Conservation (phyloP, 2,113 vertebrate species). For the Tupaia chinensis region DNA sequence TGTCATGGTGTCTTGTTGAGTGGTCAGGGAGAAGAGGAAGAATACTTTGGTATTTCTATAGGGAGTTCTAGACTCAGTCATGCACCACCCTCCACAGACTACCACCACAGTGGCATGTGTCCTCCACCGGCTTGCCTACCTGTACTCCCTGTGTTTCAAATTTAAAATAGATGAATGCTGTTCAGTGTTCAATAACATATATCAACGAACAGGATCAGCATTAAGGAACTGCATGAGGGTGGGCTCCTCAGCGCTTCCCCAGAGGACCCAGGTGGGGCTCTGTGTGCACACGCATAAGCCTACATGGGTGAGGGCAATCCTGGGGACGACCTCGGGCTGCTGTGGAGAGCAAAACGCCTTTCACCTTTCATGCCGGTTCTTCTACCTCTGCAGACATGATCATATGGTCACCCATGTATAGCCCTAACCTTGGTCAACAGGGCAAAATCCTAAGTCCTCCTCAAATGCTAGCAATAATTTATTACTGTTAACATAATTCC, state of each 20-base stretch:
- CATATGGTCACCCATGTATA: background rate
- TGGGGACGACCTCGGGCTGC: background rate
- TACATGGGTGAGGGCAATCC: accelerated
- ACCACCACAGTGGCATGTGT: background rate
- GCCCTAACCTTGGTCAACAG: background rate
- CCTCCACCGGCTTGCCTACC: background rate
- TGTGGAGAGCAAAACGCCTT: background rate
- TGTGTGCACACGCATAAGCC: too few relatives aligned
- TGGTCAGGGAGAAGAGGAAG: too few relatives aligned
- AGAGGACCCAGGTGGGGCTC: background rate
- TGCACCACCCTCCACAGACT: background rate
- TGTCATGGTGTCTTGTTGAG: too few relatives aligned
- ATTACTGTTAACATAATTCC: background rate
- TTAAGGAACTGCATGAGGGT: background rate
- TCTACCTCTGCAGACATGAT: background rate
- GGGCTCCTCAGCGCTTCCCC: background rate
- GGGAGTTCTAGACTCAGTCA: background rate
- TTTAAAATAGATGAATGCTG: background rate
- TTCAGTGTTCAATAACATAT: background rate
- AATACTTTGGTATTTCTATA: background rate
- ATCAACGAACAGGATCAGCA: background rate
- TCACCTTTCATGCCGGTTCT: background rate
- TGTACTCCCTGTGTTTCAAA: background rate
- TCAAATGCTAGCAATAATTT: background rate
- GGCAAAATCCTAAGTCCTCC: background rate